Evolutionary conservation across 2,888 invertebrate genomes (phyloP).

Genomic region (Melipona beecheii): DNA sequence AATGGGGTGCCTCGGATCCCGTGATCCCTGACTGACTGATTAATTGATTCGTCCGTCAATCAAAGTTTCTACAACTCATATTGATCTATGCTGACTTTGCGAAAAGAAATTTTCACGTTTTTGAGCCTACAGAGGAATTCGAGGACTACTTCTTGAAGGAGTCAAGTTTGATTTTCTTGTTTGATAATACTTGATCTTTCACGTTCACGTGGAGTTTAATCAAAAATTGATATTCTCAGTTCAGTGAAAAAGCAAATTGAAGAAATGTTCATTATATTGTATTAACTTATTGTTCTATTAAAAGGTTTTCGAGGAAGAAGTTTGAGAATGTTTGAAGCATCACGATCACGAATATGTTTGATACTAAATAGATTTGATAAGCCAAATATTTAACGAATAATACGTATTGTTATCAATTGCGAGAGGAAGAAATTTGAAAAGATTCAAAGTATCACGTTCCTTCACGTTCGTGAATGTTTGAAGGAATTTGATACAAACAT

Average conservation of each 20-base stretch:
- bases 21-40: not conserved
- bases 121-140: not conserved
- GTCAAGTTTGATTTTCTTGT: not conserved
- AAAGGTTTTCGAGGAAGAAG: not conserved
- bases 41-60: not conserved
- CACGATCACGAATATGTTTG: no score
- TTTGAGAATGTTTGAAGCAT: not conserved
- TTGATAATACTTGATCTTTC: no score
- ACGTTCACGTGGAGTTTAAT: not conserved
- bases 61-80: not conserved
- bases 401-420: no score
- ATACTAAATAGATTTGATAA: no score
- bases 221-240: not conserved
- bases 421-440: no score
- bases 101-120: not conserved
- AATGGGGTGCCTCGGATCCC: slow-evolving; percentile 8
- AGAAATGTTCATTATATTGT: not conserved
- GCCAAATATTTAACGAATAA: no score
- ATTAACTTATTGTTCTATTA: not conserved
- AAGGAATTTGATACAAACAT: no score
- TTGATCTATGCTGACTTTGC: not conserved
- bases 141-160: not conserved
- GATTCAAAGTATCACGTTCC: not conserved
- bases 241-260: not conserved
- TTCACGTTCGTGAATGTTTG: no score